These are phyloP conservation scores for Haemorhous mexicanus DNA, from an alignment of 2,113 vertebrate genomes.

Conservation along the genomic window DNA sequence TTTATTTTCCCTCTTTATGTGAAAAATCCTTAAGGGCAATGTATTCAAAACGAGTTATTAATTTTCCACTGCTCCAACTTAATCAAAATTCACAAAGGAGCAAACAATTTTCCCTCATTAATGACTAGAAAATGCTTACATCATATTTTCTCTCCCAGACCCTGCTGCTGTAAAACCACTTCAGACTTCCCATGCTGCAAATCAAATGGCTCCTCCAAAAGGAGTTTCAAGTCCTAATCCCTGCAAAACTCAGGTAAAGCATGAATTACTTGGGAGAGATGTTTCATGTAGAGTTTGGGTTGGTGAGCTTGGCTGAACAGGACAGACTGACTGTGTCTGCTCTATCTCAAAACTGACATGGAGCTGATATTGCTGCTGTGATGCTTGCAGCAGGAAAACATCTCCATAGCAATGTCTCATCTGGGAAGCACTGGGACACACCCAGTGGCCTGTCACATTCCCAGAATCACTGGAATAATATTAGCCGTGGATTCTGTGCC, in stretches of 20 bases:
- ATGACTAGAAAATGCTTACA: background rate
- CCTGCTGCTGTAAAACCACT: slow-evolving; percentile 26
- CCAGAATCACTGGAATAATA: background rate
- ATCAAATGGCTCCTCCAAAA: slow-evolving; percentile 23
- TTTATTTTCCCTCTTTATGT: background rate
- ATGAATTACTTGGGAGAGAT: background rate
- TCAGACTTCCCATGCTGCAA: slow-evolving; percentile 6
- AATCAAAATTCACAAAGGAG: background rate
- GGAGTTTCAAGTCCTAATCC: background rate
- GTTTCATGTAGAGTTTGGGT: background rate
- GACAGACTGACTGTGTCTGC: background rate
- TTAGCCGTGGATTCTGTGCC: background rate
- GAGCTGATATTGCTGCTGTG: background rate
- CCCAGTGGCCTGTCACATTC: background rate
- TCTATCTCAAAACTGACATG: fast-evolving
- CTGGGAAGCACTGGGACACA: background rate
- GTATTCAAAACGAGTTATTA: background rate
- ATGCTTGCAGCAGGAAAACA: no score
- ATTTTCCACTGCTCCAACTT: background rate
- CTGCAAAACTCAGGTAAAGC: slow-evolving; percentile 28
- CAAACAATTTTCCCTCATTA: background rate
- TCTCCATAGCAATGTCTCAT: background rate
- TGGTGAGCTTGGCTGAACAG: background rate
- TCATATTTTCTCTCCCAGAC: background rate
- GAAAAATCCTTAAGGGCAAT: background rate